These are phyloP conservation scores for Haemorhous mexicanus DNA, from an alignment of 2,113 vertebrate species.

Conservation along the genomic window DNA sequence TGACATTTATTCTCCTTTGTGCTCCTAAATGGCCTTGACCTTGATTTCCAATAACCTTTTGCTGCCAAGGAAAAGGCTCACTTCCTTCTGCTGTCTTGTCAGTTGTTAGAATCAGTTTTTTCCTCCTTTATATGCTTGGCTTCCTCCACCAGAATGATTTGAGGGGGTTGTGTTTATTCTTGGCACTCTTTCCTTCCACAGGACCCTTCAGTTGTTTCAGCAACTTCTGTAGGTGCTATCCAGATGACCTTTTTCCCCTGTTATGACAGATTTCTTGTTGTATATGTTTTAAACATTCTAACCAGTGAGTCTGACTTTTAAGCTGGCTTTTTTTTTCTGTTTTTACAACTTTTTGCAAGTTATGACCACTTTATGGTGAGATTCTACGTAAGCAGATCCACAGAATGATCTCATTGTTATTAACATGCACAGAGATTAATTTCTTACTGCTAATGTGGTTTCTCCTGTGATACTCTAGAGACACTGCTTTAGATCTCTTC, in stretches of 20 bases:
- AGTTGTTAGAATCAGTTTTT: neutral
- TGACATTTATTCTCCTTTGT: neutral
- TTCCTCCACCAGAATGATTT: neutral
- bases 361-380: neutral
- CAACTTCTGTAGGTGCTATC: neutral
- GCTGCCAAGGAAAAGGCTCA: neutral
- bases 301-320: neutral
- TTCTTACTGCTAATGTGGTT: neutral
- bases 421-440: neutral
- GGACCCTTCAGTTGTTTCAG: neutral
- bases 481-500: neutral
- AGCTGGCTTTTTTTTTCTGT: neutral
- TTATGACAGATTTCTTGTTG: neutral
- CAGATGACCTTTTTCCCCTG: neutral
- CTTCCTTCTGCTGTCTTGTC: neutral
- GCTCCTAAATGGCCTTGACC: neutral
- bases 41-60: neutral
- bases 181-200: neutral
- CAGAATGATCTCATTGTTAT: neutral
- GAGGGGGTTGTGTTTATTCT: neutral
- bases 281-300: neutral
- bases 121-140: neutral
- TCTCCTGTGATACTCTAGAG: neutral
- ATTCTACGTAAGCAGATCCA: neutral
- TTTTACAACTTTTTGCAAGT: neutral